Evolutionary conservation across 2,888 invertebrate genomes (phyloP).

Genomic region (Drosophila fulvimacula): DNA sequence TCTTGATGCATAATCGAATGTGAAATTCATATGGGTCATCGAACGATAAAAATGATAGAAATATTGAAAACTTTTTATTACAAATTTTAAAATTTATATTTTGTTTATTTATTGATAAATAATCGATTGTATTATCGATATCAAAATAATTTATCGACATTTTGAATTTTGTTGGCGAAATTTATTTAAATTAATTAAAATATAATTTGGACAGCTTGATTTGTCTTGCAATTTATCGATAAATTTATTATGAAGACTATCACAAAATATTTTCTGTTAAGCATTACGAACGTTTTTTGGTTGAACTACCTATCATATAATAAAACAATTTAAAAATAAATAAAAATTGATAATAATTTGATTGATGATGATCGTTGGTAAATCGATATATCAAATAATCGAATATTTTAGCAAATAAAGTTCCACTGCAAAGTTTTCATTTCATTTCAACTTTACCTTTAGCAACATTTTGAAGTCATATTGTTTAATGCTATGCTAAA

Average conservation of each 20-base stretch:
- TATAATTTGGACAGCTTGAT: background rate
- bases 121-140: background rate
- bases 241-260: background rate
- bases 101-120: no score
- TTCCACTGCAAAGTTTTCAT: background rate
- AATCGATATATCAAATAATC: background rate
- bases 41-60: background rate
- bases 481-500: slow-evolving; percentile 1
- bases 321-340: no score
- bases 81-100: no score
- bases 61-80: background rate
- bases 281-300: background rate
- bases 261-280: background rate
- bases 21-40: background rate
- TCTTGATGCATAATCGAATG: background rate
- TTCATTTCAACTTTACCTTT: background rate
- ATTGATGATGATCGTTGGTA: background rate
- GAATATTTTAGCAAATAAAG: background rate
- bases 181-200: background rate
- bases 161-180: background rate
- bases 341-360: background rate
- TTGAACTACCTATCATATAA: background rate
- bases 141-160: background rate
- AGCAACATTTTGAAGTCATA: background rate
- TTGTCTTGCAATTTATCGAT: background rate